These are phyloP conservation scores for Cynocephalus volans DNA, from an alignment of 2,113 vertebrate species.

Conservation along the genomic window DNA sequence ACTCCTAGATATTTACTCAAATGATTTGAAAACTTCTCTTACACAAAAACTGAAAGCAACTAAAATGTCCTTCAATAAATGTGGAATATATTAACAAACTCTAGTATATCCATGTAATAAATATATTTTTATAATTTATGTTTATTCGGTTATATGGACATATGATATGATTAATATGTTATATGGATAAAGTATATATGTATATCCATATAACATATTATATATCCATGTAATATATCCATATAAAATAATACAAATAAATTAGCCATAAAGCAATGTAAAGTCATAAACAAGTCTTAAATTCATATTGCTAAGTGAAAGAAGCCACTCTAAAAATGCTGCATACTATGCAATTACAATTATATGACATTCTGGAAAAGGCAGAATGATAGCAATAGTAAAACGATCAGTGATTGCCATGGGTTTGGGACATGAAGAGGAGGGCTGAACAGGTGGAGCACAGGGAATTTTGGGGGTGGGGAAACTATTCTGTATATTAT, in stretches of 20 bases:
- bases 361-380: background rate
- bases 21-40: background rate
- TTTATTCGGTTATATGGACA: background rate
- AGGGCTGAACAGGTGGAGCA: background rate
- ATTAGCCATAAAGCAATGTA: background rate
- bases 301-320: background rate
- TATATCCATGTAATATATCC: too few species aligned
- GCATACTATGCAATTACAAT: background rate
- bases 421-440: background rate
- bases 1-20: background rate
- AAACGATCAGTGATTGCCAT: background rate
- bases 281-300: background rate
- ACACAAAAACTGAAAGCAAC: background rate
- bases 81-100: background rate
- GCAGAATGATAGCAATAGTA: background rate
- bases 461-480: background rate
- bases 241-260: background rate
- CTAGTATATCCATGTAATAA: background rate
- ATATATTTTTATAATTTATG: background rate
- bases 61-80: background rate
- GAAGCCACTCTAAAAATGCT: background rate
- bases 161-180: background rate
- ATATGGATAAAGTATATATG: background rate
- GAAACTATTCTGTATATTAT: background rate
- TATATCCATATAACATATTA: background rate